Evolutionary conservation across 2,113 vertebrate genomes (phyloP).

Genomic region (Monarcha castaneiventris): DNA sequence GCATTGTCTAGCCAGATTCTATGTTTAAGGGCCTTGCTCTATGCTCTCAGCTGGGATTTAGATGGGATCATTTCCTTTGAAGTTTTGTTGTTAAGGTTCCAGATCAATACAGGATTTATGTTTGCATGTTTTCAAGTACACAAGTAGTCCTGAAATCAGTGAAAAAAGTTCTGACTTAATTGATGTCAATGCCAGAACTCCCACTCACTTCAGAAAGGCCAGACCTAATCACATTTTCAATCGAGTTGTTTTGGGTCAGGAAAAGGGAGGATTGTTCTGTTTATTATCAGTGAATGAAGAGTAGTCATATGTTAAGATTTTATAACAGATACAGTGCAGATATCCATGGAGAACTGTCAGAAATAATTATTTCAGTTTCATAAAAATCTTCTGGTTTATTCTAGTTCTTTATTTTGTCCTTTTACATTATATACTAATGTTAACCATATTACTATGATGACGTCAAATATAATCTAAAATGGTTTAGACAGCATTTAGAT

Average conservation of each 20-base stretch:
- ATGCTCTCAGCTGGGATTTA: not conserved
- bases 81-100: not conserved
- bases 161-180: not conserved
- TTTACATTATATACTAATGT: not conserved
- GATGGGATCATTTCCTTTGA: slow-evolving; percentile 1
- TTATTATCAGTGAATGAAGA: not conserved
- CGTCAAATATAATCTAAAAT: not conserved
- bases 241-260: not conserved
- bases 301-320: not conserved
- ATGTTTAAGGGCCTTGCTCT: not conserved
- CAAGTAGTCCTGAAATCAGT: not conserved
- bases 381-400: not conserved
- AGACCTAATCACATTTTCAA: not conserved
- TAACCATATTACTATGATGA: not conserved
- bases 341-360: not conserved
- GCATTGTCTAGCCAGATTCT: not conserved
- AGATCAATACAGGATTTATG: not conserved
- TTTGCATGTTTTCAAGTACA: not conserved
- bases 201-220: not conserved
- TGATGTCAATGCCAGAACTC: not conserved
- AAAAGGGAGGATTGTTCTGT: not conserved
- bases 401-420: not conserved
- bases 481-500: not conserved
- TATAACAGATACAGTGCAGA: not conserved
- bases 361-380: not conserved